A percentile compares a stretch with the other conserved stretches of the same genome.
phyloP scores from a whole-genome alignment of 2,888 invertebrate genomes.

The Cryptops parisi region DNA sequence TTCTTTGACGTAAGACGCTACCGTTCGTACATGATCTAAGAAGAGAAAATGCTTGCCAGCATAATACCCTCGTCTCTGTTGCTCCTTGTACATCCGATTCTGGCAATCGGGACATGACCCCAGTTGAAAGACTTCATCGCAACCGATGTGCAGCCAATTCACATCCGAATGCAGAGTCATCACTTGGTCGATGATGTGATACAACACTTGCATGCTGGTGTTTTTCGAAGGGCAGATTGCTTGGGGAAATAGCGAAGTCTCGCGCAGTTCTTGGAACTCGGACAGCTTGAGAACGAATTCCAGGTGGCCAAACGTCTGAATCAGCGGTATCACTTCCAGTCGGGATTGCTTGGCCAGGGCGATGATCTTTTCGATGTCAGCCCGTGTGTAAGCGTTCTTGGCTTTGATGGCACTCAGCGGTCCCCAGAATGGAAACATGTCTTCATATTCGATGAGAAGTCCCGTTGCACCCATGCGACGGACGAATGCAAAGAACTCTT shows the following conservation, averaged over 20 bases:
- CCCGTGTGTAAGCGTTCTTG: constrained; percentile 33
- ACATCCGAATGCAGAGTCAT: constrained; percentile 26
- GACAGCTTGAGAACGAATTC: constrained; percentile 60
- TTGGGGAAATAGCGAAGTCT: constrained; percentile 48
- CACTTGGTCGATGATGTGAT: constrained; percentile 30
- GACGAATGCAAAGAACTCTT: constrained; percentile 30
- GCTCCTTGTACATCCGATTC: constrained; percentile 13
- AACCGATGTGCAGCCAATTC: constrained; percentile 48
- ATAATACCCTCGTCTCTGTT: background rate
- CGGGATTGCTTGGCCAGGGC: constrained; percentile 26
- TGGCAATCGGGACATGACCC: constrained; percentile 48
- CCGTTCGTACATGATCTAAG: constrained; percentile 41
- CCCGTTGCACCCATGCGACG: constrained; percentile 35
- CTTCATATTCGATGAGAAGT: constrained; percentile 46
- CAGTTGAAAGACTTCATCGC: constrained; percentile 58
- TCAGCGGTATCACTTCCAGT: constrained; percentile 41
- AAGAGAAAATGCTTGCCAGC: constrained; percentile 17
- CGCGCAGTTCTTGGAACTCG: constrained; percentile 48
- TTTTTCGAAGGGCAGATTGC: constrained; percentile 38
- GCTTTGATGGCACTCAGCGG: constrained; percentile 31
- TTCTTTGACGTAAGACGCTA: constrained; percentile 44
- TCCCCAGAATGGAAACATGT: constrained; percentile 44
- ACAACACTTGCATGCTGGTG: constrained; percentile 27
- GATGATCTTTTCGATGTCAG: constrained; percentile 27
- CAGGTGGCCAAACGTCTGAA: constrained; percentile 40